Evolutionary conservation across 2,113 vertebrate species (phyloP).

Genomic region (Brachypteracias leptosomus): DNA sequence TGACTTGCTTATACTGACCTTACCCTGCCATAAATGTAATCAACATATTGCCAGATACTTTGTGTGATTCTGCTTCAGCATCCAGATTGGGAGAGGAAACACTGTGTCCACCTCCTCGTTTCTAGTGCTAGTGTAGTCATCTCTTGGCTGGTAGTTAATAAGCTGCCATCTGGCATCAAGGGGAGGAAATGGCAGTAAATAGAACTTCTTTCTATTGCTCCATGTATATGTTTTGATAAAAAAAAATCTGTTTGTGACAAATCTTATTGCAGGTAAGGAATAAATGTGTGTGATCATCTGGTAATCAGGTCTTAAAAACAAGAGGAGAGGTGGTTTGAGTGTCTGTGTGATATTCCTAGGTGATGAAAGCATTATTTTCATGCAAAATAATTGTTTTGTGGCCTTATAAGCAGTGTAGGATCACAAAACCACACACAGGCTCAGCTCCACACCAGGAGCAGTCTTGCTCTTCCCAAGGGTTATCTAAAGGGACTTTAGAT

Average conservation of each 20-base stretch:
- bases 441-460: background rate
- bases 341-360: background rate
- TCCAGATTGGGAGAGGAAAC: background rate
- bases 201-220: background rate
- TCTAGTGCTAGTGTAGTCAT: background rate
- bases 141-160: background rate
- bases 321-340: background rate
- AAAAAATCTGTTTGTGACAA: background rate
- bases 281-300: rapidly evolving
- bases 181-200: background rate
- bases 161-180: background rate
- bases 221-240: background rate
- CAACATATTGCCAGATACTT: background rate
- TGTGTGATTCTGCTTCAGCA: background rate
- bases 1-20: background rate
- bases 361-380: background rate
- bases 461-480: background rate
- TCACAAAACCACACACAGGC: background rate
- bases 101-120: background rate
- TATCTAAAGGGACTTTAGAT: no score
- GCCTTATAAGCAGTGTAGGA: background rate
- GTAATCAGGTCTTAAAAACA: background rate
- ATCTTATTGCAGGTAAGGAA: background rate
- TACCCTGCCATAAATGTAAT: background rate
- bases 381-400: background rate